Percentiles rank a stretch among this genome's conserved stretches.
Evolutionary conservation across 2,113 vertebrate species (phyloP).

Genomic region (Seriola aureovittata): DNA sequence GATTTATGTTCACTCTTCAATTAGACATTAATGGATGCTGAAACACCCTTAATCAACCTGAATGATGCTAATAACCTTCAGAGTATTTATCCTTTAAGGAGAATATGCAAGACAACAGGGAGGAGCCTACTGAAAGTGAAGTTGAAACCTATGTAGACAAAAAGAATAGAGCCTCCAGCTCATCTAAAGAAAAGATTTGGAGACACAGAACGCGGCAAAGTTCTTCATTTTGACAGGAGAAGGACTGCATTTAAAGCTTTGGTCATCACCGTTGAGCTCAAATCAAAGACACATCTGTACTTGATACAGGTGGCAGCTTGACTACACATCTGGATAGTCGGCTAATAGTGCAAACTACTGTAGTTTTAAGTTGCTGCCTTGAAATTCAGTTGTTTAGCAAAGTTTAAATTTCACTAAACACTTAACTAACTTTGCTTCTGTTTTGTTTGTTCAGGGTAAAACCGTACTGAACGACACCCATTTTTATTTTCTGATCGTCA

Average conservation of each 20-base stretch:
- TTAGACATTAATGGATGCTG: not conserved
- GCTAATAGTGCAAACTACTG: not conserved
- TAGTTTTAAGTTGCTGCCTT: not conserved
- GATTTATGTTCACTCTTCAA: not conserved
- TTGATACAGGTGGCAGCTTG: not conserved
- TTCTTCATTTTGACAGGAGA: not conserved
- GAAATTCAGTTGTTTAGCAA: not conserved
- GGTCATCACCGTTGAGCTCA: not conserved
- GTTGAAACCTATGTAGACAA: not conserved
- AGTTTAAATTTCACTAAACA: too few species aligned
- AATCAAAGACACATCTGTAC: not conserved
- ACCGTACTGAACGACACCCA: too few species aligned
- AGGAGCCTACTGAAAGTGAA: not conserved
- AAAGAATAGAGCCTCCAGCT: too few species aligned
- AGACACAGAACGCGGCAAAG: too few species aligned
- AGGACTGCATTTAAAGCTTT: not conserved
- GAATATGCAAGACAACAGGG: not conserved
- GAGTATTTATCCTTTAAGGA: not conserved
- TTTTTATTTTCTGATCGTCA: not conserved
- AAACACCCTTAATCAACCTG: constrained; percentile 3
- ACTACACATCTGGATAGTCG: not conserved
- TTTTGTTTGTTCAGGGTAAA: too few species aligned
- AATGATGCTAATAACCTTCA: not conserved
- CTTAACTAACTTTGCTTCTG: too few species aligned
- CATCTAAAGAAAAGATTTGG: too few species aligned